Percentiles rank a stretch among this genome's conserved stretches.
Conservation (phyloP, 2,113 vertebrate genomes). For the Sialia sialis region DNA sequence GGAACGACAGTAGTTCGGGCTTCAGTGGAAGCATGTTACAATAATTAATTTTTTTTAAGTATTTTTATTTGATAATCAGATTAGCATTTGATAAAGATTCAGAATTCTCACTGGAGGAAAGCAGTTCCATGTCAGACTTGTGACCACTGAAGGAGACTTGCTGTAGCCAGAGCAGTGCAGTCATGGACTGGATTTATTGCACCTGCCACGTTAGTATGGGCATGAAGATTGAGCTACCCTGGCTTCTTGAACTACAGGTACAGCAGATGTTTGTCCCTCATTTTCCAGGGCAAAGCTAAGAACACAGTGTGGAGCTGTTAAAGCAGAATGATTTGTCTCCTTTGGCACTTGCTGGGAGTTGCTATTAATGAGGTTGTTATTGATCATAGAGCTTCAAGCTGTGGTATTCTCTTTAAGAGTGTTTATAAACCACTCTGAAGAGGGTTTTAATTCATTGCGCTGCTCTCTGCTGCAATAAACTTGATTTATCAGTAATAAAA, state of each 20-base stretch:
- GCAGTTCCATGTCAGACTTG: background rate
- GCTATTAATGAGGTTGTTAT: background rate
- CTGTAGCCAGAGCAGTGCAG: background rate
- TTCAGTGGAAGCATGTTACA: background rate
- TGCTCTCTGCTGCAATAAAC: background rate
- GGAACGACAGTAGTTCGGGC: background rate
- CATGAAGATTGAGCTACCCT: background rate
- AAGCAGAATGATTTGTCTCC: background rate
- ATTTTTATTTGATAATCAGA: background rate
- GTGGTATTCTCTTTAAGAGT: background rate
- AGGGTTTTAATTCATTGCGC: background rate
- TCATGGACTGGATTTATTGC: background rate
- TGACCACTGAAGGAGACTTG: background rate
- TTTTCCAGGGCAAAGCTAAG: background rate
- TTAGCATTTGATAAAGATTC: background rate
- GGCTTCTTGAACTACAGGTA: fast-evolving
- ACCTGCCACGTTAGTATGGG: background rate
- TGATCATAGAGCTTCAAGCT: background rate
- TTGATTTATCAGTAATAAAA: background rate
- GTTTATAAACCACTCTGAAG: background rate
- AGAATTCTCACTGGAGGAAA: background rate
- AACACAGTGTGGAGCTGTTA: background rate
- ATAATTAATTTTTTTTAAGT: background rate
- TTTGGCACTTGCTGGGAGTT: background rate
- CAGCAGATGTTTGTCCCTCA: background rate